Evolutionary conservation across 2,888 invertebrate species (phyloP), one percentile per base, ranked within the genome.

Genomic region (Mycalesis mineus): DNA sequence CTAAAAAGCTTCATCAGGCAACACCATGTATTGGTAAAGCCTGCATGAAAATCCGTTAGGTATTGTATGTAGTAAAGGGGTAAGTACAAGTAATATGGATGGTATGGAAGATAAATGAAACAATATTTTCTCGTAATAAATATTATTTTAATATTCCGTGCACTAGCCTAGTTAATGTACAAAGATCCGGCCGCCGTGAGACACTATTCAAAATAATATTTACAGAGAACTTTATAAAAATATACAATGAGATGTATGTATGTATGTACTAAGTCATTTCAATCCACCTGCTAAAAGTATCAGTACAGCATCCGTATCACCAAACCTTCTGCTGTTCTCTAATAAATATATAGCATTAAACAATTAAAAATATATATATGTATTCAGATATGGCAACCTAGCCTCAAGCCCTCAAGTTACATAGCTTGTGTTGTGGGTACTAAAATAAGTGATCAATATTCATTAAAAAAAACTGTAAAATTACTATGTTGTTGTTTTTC

Each of bases 171-270:
- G 70, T 67, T 71, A 76, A 77, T 74, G 71, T 82, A 82, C 78
- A 82, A 47, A 69, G 66, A 68, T 68, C 65, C 71, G 77, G 75
- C 72, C 70, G 66, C 67, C 63, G 67, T 73, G 73, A 68, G 72
- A 74, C 71, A 73, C 67, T 68, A 69, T 75, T 79, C 71, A 80
- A 88, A 88, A 88, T 87, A 88, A 88, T 87, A 88, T 88, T 88
- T 85, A 88, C 81, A 84, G 80, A 84, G 84, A 85, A 70, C 37
- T 68, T 73, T 75, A 42, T 42, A 57, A 60, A 71, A 65, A 72
- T 49, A 60, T 52, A 65, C 61, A 58, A 56, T 53, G 40, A 51
- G 17, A 31, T 47, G 33, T 45, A 45, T 42, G 48, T 49, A 51
- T n/a, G n/a, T n/a, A n/a, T n/a, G 41, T 42, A 53, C 36, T 17